phyloP scores from a whole-genome alignment of 2,797 vertebrate species.

The Gymnocypris eckloni region DNA sequence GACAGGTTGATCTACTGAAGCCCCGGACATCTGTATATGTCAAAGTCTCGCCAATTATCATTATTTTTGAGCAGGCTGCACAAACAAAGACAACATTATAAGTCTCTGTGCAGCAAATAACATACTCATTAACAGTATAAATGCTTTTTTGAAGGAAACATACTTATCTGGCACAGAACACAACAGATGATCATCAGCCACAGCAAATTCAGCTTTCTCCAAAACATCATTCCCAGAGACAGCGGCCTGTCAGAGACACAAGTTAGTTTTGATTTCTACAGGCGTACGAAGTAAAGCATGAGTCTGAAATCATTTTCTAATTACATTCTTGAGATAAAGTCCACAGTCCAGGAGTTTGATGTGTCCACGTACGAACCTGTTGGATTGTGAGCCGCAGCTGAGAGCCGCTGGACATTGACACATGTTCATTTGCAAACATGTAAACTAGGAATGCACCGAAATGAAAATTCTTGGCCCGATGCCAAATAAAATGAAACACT shows the following conservation, averaged over 20 bases:
- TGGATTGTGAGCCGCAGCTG: background rate
- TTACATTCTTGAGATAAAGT: background rate
- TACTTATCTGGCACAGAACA: background rate
- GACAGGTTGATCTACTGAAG: accelerated
- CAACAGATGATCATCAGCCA: conserved; percentile 5
- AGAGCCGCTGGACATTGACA: background rate
- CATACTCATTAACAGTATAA: background rate
- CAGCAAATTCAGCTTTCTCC: background rate
- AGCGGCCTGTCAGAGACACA: background rate
- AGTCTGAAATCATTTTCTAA: background rate
- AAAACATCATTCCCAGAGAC: background rate
- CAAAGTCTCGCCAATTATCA: background rate
- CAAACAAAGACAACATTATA: background rate
- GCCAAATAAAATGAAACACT: no score
- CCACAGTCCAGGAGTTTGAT: background rate
- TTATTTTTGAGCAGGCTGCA: background rate
- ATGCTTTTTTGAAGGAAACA: background rate
- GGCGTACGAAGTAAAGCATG: background rate
- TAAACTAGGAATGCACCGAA: no score
- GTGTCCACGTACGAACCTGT: background rate
- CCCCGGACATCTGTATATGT: accelerated
- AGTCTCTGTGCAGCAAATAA: background rate
- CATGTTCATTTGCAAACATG: background rate
- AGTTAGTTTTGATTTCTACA: background rate
- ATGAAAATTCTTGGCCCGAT: no score